Base-by-base conservation (phyloP, 2,888 invertebrate genomes). In the Tineola bisselliella region DNA sequence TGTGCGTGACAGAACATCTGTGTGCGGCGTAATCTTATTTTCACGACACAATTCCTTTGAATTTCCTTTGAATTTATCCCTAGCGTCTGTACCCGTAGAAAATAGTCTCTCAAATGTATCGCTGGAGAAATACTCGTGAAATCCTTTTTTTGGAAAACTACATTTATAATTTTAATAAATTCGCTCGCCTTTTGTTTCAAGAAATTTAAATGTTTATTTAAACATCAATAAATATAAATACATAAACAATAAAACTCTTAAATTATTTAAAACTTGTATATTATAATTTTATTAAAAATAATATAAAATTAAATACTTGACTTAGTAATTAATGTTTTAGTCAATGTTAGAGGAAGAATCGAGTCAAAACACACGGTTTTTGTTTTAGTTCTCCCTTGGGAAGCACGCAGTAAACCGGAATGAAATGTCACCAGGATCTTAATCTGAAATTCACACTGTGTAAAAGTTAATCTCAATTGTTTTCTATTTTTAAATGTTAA, bases 41-140 rank as follows among this genome's bases (percentile, higher is more conserved):
- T 58, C 58, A 58, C 58, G 58, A 58, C 58, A 58, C 58, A 58
- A 58, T 58, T 58, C 58, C 58, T 58, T 58, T 30, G 57, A 57
- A 57, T 57, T 54, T 54, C 54, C 54, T 54, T 54, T 56, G 56
- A 56, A 58, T 58, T 58, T 58, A 58, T 58, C 58, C 58, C 58
- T 15, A 58, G 58, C 19, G 58, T 58, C 58, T 58, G 33, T 58
- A 31, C 58, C 31, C 17, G 58, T 58, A 15, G 33, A 33, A 58
- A 58, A 58, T 58, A 58, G 33, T 33, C 33, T 33, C 31, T 58
- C 33, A n/a, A 58, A 58, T 58, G 58, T 58, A 58, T 33, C 33
- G 33, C 58, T 10, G 19, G 58, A 31, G 33, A 58, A 58, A 58
- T 58, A n/a, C 33, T 15, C 58, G 17, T 25, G 13, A 33, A 31